Conservation (phyloP, 2,113 vertebrate species). For the Pituophis catenifer region DNA sequence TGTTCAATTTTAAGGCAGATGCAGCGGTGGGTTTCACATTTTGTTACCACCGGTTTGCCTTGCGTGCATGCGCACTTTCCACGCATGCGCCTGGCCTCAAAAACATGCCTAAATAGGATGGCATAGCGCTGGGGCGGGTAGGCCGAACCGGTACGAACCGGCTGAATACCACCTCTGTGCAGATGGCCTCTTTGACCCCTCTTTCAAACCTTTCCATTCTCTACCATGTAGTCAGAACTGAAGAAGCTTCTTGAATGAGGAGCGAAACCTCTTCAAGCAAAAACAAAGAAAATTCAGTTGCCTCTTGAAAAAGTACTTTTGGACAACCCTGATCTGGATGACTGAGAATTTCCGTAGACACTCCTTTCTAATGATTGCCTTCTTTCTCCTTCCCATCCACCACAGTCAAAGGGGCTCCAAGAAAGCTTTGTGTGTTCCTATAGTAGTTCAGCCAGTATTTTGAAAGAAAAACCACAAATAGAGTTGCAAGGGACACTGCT, state of each 20-base stretch:
- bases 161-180: too few species aligned
- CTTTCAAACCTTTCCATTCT: not conserved
- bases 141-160: too few species aligned
- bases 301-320: not conserved
- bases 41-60: too few species aligned
- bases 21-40: too few species aligned
- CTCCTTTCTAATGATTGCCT: not conserved
- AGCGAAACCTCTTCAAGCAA: not conserved
- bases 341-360: not conserved
- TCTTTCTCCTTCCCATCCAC: not conserved
- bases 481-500: not conserved
- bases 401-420: not conserved
- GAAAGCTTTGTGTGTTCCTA: not conserved
- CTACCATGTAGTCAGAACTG: not conserved
- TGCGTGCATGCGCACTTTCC: too few species aligned
- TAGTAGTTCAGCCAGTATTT: not conserved
- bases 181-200: not conserved
- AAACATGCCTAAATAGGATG: too few species aligned
- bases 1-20: not conserved
- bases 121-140: too few species aligned
- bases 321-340: not conserved
- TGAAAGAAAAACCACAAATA: not conserved
- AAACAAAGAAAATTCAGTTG: not conserved
- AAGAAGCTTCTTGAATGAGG: not conserved
- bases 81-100: too few species aligned